Percentiles rank a stretch among this genome's conserved stretches.
phyloP scores from a whole-genome alignment of 2,797 vertebrate species.

The Sitta carolinensis region DNA sequence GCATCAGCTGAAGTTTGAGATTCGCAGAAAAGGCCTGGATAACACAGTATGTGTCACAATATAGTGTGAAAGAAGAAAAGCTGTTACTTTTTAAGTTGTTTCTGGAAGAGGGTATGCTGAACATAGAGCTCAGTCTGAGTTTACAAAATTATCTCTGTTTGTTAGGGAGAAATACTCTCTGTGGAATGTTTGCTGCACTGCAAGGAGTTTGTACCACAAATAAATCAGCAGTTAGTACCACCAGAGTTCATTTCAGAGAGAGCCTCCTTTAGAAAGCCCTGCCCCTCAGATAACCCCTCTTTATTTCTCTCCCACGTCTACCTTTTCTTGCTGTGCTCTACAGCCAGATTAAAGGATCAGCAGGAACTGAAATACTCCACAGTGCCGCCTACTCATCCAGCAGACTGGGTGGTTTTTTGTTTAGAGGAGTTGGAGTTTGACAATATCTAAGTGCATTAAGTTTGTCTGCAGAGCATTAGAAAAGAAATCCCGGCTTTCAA shows the following conservation, averaged over 20 bases:
- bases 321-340: background rate
- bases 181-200: background rate
- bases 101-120: background rate
- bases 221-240: background rate
- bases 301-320: background rate
- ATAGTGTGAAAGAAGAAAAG: background rate
- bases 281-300: background rate
- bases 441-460: background rate
- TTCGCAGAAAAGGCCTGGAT: background rate
- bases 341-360: background rate
- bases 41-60: background rate
- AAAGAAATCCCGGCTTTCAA: background rate
- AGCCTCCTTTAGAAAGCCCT: background rate
- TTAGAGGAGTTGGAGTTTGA: background rate
- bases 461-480: background rate
- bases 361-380: background rate
- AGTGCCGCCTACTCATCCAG: background rate
- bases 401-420: background rate
- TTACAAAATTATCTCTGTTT: background rate
- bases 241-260: background rate
- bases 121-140: background rate
- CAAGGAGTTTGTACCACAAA: background rate
- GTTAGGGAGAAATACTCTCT: background rate
- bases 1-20: background rate
- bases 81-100: background rate